Base-by-base conservation (phyloP, 2,797 vertebrate genomes). In the Enteromius unitaeniatus region DNA sequence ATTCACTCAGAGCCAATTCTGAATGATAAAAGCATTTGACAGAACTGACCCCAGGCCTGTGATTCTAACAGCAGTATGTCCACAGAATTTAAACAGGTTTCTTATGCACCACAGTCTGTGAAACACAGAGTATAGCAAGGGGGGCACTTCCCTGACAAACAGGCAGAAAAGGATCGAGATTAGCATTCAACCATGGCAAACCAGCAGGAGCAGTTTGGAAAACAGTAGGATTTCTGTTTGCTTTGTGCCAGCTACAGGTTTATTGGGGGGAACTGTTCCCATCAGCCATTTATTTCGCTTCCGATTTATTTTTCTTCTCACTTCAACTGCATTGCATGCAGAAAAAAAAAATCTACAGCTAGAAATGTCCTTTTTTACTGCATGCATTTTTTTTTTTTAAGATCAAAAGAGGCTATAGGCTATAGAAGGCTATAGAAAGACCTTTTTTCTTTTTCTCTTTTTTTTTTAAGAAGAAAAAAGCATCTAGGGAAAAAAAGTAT, bases 241-340 rank as follows among this genome's bases (percentile, higher is more conserved):
- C 60, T 34, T 65, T 23, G 37, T 8, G 62, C 69, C 51, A 79
- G 78, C 17, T 69, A 74, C 49, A 37, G 58, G 53, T 70, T 70
- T 74, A 49, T 73, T 84, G 79, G 67, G 37, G 64, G 69, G 42
- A 74, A 84, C 73, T n/a, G 73, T 70, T 79, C 62, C 83, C 75
- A 82, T 72, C 75, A 31, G 75, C 60, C 64, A 67, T 78, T 84
- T 70, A n/a, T 73, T 64, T 51, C 19, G 28, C 28, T 53, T 72
- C n/a, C 21, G 21, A 67, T 34, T 37, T 4, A 62, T 62, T 53
- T 73, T 1, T 74, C 45, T 51, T 21, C 47, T 53, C 70, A n/a
- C 14, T 74, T 74, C 9, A 34, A 53, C 28, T 53, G 47, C 9
- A 74, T 28, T n/a, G 28, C 49, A 15, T 58, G 21, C 28, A 42